Evolutionary conservation across 1,140 invertebrate genomes (phyloP).

Genomic region (Stegodyphus dumicola): DNA sequence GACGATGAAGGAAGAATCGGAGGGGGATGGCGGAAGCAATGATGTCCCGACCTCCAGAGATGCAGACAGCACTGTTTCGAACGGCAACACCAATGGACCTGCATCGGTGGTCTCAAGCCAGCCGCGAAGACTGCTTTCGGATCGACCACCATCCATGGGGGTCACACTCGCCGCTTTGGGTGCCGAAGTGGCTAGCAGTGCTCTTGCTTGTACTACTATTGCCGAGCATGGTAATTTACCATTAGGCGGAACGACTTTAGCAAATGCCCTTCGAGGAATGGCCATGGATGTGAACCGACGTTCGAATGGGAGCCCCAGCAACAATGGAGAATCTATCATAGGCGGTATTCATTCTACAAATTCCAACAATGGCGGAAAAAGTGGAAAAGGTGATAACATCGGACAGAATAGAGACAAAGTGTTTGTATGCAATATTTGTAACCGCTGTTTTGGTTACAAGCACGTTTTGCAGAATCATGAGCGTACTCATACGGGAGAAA

Average conservation of each 20-base stretch:
- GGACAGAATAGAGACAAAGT: conserved; percentile 74
- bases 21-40: conserved; percentile 34
- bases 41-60: conserved; percentile 45
- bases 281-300: conserved; percentile 11
- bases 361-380: not conserved
- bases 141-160: conserved; percentile 39
- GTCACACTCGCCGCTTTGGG: conserved; percentile 14
- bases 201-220: not conserved
- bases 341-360: conserved; percentile 43
- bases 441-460: conserved; percentile 91
- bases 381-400: conserved; percentile 2
- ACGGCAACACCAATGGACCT: conserved; percentile 24
- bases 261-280: conserved; percentile 36
- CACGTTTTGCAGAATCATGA: conserved; percentile 96
- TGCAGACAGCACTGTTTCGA: conserved; percentile 52
- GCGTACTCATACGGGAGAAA: conserved; percentile 95
- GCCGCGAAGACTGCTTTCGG: conserved; percentile 36
- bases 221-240: conserved; percentile 5
- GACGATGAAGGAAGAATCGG: conserved; percentile 54
- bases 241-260: conserved; percentile 24
- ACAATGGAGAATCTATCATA: conserved; percentile 15
- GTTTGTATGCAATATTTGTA: conserved; percentile 89
- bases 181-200: conserved; percentile 21
- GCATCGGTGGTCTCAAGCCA: conserved; percentile 38
- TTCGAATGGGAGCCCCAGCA: conserved; percentile 18